Evolutionary conservation across 2,113 vertebrate species (phyloP), one percentile per base, ranked within the genome.

Genomic region (Pangasianodon gigas): DNA sequence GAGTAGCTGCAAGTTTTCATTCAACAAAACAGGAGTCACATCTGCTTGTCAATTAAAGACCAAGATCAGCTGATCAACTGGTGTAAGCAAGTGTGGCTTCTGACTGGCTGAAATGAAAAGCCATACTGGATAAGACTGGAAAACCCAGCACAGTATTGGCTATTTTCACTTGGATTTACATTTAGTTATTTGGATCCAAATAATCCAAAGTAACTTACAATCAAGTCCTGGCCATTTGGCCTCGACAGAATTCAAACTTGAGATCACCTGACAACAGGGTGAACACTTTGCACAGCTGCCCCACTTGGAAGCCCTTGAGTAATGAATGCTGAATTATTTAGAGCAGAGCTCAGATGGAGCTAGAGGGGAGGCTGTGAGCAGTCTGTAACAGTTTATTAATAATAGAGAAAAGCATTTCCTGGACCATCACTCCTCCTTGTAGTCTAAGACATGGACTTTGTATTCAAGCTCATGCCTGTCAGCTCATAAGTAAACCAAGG

Each of bases 281-380:
- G 81, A 41, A 84, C 52, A 60, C 80, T 82, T 58, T 83, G 46
- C n/a, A 83, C n/a, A 54, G 81, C 21, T 83, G 52, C 81, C 54
- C 52, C 54, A 58, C 13, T 84, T 84, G 56, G 21, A 60, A 44
- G 56, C 56, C 41, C 56, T 44, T 84, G 82, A 84, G 56, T 84
- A 84, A 84, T 84, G 56, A 44, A 37, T 6, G 56, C 16, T 84
- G 54, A 84, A 84, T 84, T 60, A 84, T 84, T 84, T 84, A 84
- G 56, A 83, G 37, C 82, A 62, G 82, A 84, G 54, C 82, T 84
- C 56, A 44, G 37, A 84, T 62, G 56, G 37, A 44, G 56, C 54
- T 84, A 84, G 37, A 84, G 56, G 19, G 56, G 81, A 84, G 56
- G 37, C 37, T 60, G 37, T 60, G 37, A 44, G 82, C 32, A 62